Conservation (phyloP, 35 echinoderm and acorn worm genomes). For the Strongylocentrotus purpuratus region DNA sequence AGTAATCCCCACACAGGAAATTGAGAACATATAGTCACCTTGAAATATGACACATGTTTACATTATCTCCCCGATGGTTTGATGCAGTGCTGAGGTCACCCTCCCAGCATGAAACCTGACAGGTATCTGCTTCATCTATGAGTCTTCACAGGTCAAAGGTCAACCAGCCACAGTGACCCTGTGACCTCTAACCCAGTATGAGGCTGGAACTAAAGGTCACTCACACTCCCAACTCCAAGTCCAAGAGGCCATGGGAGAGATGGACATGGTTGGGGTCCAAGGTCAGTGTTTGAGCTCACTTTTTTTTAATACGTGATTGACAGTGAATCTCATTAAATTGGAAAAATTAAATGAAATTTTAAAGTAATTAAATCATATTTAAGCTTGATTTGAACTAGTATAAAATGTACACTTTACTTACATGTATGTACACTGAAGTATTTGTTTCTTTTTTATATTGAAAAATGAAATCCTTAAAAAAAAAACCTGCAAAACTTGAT, state of each 20-base stretch:
- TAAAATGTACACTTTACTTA: too few relatives aligned
- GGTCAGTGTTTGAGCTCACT: constrained; percentile 25
- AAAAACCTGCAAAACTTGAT: too few relatives aligned
- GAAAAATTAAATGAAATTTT: too few relatives aligned
- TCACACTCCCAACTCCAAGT: constrained; percentile 82
- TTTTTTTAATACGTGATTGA: too few relatives aligned
- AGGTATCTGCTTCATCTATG: not conserved
- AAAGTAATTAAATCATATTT: too few relatives aligned
- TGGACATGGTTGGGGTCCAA: constrained; percentile 73
- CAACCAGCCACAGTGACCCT: not conserved
- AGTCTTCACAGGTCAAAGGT: not conserved
- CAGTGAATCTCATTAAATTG: too few relatives aligned
- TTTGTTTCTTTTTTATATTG: too few relatives aligned
- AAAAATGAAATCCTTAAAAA: too few relatives aligned
- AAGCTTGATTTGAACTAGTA: too few relatives aligned
- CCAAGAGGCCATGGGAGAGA: constrained; percentile 77
- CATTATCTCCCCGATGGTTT: not conserved
- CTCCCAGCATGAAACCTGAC: not conserved
- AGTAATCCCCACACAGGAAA: too few relatives aligned
- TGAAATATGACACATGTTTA: not conserved
- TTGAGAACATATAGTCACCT: too few relatives aligned
- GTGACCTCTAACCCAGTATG: constrained; percentile 58
- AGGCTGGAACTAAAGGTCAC: constrained; percentile 82
- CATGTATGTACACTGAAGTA: too few relatives aligned
- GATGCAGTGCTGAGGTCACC: not conserved